phyloP scores from a whole-genome alignment of 2,888 invertebrate genomes.

The Agrotis exclamationis region DNA sequence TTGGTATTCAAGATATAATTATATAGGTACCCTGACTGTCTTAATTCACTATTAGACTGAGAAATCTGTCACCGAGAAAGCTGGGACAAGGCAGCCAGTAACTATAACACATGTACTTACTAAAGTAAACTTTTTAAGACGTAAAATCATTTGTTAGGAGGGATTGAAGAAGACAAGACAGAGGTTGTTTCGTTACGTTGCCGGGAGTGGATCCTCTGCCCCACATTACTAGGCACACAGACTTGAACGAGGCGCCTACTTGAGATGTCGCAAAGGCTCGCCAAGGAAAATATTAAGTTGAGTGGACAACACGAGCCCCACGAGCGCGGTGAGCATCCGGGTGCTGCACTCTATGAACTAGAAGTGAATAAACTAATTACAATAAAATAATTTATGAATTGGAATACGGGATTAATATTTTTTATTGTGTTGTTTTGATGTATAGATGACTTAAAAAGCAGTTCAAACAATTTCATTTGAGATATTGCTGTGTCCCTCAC shows the following conservation, averaged over 20 bases:
- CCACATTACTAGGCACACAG: neutral
- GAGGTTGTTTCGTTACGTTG: no score
- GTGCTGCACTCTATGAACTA: conserved; percentile 3
- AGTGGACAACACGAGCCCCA: conserved; percentile 45
- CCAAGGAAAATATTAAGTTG: conserved; percentile 52
- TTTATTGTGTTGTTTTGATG: no score
- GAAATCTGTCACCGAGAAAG: no score
- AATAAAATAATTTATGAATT: neutral
- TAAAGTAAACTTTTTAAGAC: no score
- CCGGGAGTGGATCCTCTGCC: conserved; percentile 16
- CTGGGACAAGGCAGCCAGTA: no score
- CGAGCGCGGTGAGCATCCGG: neutral
- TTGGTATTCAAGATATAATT: no score
- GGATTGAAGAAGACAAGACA: no score
- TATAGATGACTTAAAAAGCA: conserved; percentile 17
- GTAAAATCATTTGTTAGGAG: no score
- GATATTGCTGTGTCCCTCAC: conserved; percentile 25
- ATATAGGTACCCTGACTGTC: no score
- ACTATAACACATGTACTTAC: no score
- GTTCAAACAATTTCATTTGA: conserved; percentile 43
- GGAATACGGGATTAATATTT: no score
- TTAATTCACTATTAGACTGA: no score
- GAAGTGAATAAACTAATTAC: conserved; percentile 17
- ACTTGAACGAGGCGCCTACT: conserved; percentile 33
- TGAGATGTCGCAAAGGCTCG: conserved; percentile 47